Evolutionary conservation across 2,797 vertebrate species (phyloP), one percentile per base, ranked within the genome.

Genomic region (Choloepus didactylus): DNA sequence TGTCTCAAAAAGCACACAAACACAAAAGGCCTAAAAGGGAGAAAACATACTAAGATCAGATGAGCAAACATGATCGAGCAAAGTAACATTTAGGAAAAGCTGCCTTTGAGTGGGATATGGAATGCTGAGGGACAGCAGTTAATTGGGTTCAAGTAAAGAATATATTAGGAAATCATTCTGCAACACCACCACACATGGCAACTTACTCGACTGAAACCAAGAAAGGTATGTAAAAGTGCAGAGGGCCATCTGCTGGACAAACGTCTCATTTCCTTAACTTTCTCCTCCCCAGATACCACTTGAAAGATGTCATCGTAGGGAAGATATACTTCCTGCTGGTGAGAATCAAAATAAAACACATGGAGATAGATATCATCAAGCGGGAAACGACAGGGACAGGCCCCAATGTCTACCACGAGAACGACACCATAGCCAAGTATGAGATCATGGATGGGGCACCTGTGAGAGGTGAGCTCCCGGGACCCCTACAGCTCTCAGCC

Each of bases 361-460:
- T 99, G 99, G 99, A 99, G 98, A 99, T 99, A 0, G 99, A 99
- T 96, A 99, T 99, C 97, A 99, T 99, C 98, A 99, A 99, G 98
- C 99, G 99, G 64, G 99, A 99, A 98, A 99, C 99, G 0, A 99
- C 99, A 0, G 99, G 99, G 93, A 99, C 99, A 0, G 99, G 99
- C 21, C 99, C 99, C 60, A 99, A 99, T 0, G 99, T 99, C 0
- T 99, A 99, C 98, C 99, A 99, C 0, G 99, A 99, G 98, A 99
- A 99, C 0, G 99, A 99, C 98, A 99, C 99, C 9, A 99, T 99
- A 79, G 99, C 99, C 75, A 99, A 99, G 98, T 99, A 99, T 0
- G 99, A 99, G 98, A 99, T 99, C 98, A 99, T 99, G 99, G 99
- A 99, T 0, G 99, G 99, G 21, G 99, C 99, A 0, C 99, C 99